These are phyloP conservation scores for Coleophora deauratella DNA, from an alignment of 2,888 invertebrate species.

Conservation along the genomic window DNA sequence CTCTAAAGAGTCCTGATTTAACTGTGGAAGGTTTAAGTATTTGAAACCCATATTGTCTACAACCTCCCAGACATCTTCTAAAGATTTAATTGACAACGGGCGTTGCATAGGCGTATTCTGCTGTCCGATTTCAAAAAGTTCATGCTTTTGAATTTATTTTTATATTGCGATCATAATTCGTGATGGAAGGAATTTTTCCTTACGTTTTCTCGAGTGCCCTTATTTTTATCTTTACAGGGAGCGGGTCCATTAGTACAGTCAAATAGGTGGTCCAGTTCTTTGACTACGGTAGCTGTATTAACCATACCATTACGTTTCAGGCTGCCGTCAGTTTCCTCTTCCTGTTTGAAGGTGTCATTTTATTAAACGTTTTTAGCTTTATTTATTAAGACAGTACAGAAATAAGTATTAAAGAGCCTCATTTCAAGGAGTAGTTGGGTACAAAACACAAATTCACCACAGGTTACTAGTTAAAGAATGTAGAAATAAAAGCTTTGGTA, in stretches of 20 bases:
- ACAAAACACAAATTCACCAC: no score
- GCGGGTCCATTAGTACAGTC: constrained; percentile 19
- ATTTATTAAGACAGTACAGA: no score
- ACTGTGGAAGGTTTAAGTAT: constrained; percentile 13
- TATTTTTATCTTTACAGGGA: constrained; percentile 15
- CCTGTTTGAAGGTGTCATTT: background rate
- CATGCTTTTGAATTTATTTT: constrained; percentile 8
- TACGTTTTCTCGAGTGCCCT: constrained; percentile 12
- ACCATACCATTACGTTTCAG: no score
- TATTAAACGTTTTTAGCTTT: no score
- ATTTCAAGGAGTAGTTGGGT: no score
- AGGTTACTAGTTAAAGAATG: no score
- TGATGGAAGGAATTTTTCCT: constrained; percentile 12
- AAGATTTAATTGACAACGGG: constrained; percentile 10
- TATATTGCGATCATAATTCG: constrained; percentile 11
- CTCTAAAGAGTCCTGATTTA: constrained; percentile 16
- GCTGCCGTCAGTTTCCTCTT: no score
- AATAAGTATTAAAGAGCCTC: no score
- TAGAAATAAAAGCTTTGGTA: no score
- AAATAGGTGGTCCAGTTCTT: constrained; percentile 7
- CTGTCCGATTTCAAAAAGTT: constrained; percentile 9
- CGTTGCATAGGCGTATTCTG: constrained; percentile 5
- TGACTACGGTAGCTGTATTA: constrained; percentile 11
- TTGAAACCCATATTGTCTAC: constrained; percentile 10
- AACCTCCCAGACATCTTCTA: constrained; percentile 18